Base-by-base conservation (phyloP, 1,140 invertebrate genomes). In the Eciton burchellii region DNA sequence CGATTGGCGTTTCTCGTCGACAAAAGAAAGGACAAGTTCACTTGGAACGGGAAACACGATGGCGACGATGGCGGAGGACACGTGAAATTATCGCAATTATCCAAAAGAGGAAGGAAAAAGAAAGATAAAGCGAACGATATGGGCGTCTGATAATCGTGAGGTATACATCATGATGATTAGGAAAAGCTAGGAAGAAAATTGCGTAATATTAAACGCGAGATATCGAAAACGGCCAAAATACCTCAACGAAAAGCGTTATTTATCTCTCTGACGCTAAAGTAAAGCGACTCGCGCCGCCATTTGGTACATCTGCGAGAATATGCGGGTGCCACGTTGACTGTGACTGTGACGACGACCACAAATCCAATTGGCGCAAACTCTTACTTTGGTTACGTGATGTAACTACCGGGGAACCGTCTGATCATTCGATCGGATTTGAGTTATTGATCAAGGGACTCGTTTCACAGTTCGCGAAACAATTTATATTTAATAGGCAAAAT, bases 361-460 rank as follows among this genome's bases (percentile, higher is more conserved):
- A 88, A 88, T 81, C 88, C 83, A 85, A 88, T 83, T 71, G 63
- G 49, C 19, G 63, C 73, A 62, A 72, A 21, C 73, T 88, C 84
- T 81, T 88, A 49, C 74, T 41, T 65, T 16, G 47, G 56, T 70
- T 41, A 45, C 68, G 60, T 88, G 88, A 77, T 77, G 73, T 85
- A 88, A 88, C 79, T 85, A 88, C 83, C 85, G 14, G 62, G 29
- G 49, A 77, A 59, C 71, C 87, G 79, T 72, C 63, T n/a, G n/a
- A 47, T 26, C 26, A 54, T 52, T 35, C 2, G 47, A 54, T 3
- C 45, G 43, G 62, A 56, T 24, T 52, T 11, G 3, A 81, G 26
- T 81, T 81, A 68, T 86, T 79, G 6, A 35, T 35, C 35, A 73
- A 45, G 57, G 5, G 12, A 43, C 26, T 56, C 62, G 43, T 49